Evolutionary conservation across 30 jellyfish, hydroid and myxozoan genomes (phyloP).

Genomic region (Pseudorhiza aurosa): DNA sequence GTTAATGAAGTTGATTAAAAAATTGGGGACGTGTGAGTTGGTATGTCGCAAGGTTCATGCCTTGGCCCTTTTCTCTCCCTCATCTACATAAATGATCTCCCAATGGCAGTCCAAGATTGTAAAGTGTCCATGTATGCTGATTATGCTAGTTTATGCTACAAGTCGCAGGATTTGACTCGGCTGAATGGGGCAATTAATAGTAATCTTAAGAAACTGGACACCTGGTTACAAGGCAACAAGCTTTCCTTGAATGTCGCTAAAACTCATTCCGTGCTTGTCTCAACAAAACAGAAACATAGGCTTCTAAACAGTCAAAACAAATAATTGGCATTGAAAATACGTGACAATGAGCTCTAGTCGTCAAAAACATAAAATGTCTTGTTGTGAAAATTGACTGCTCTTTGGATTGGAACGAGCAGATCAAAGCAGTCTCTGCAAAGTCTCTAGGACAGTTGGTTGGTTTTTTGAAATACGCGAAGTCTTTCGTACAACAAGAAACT

Average conservation of each 20-base stretch:
- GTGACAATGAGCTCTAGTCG: conserved; percentile 8
- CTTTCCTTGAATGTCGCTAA: not conserved
- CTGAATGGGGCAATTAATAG: not conserved
- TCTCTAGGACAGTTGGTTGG: conserved; percentile 43
- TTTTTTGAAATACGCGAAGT: not conserved
- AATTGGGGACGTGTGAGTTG: not conserved
- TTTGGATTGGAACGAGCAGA: not conserved
- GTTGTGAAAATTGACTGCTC: not conserved
- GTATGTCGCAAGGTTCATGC: conserved; percentile 43
- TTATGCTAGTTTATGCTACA: conserved; percentile 5
- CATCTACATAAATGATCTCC: conserved; percentile 45
- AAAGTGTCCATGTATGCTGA: conserved; percentile 13
- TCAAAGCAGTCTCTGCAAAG: conserved; percentile 16
- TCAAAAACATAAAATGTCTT: not conserved
- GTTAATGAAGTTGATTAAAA: conserved; percentile 1
- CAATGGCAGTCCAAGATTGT: conserved; percentile 16
- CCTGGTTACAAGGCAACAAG: not conserved
- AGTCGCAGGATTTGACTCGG: not conserved
- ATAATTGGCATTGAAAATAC: not conserved
- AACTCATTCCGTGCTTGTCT: not conserved
- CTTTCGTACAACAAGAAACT: not conserved
- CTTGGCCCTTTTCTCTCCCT: conserved; percentile 43
- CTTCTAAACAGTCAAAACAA: not conserved
- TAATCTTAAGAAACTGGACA: not conserved
- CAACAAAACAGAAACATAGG: conserved; percentile 13